phyloP scores from a whole-genome alignment of 2,888 invertebrate genomes.

The Thelaira solivaga region DNA sequence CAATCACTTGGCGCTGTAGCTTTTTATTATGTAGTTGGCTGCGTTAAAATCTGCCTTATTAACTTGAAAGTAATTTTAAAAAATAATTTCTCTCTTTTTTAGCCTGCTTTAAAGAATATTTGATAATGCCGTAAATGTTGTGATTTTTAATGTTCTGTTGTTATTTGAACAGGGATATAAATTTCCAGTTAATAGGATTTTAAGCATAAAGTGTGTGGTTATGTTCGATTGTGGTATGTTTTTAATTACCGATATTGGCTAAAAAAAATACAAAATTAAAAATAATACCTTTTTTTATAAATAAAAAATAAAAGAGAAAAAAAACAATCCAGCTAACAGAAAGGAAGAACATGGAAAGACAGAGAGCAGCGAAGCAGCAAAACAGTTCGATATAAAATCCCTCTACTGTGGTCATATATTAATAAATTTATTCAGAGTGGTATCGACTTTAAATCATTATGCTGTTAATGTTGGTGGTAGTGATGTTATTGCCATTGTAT shows the following conservation, averaged over 20 bases:
- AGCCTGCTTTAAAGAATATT: background rate
- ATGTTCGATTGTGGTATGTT: slow-evolving; percentile 48
- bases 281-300: background rate
- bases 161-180: slow-evolving; percentile 47
- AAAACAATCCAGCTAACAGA: background rate
- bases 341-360: slow-evolving; percentile 5
- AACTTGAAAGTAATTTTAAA: slow-evolving; percentile 8
- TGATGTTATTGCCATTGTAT: slow-evolving; percentile 2
- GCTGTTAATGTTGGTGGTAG: background rate
- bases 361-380: background rate
- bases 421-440: slow-evolving; percentile 29
- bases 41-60: background rate
- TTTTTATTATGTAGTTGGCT: slow-evolving; percentile 5
- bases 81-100: slow-evolving; percentile 17
- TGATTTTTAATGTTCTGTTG: slow-evolving; percentile 56
- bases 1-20: background rate
- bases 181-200: slow-evolving; percentile 66
- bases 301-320: slow-evolving; percentile 27
- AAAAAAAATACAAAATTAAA: slow-evolving; percentile 23
- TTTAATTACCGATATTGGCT: slow-evolving; percentile 58
- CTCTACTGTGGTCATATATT: slow-evolving; percentile 26
- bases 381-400: slow-evolving; percentile 39
- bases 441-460: slow-evolving; percentile 45
- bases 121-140: slow-evolving; percentile 36
- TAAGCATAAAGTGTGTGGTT: slow-evolving; percentile 44